These are phyloP conservation scores for mouse (Mus musculus) DNA, from an alignment of 2,113 vertebrate genomes.

Conservation along the genomic window DNA sequence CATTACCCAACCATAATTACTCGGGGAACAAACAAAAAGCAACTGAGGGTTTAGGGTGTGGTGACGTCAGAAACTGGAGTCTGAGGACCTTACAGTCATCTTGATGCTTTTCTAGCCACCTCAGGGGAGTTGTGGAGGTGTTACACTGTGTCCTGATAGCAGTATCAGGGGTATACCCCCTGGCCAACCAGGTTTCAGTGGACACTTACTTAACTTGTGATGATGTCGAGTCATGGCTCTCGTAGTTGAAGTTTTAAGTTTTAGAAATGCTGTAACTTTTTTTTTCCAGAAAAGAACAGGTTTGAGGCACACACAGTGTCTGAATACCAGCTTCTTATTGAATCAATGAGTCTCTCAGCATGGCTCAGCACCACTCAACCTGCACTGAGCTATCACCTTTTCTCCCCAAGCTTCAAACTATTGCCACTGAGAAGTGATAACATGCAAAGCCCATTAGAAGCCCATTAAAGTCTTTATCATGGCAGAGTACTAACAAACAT, in stretches of 20 bases:
- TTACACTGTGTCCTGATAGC: not conserved
- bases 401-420: not conserved
- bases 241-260: not conserved
- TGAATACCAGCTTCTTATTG: not conserved
- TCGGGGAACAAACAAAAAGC: not conserved
- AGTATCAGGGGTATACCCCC: not conserved
- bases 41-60: not conserved
- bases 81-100: not conserved
- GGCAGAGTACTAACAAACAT: not conserved
- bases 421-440: not conserved
- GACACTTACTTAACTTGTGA: not conserved
- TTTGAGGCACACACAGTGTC: not conserved
- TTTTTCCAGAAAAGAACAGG: slow-evolving; percentile 22
- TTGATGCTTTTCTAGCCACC: not conserved
- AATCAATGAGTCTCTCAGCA: not conserved
- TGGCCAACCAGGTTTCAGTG: slow-evolving; percentile 1
- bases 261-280: not conserved
- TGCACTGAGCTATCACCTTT: not conserved
- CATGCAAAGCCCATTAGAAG: not conserved
- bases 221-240: not conserved
- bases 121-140: not conserved
- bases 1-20: not conserved
- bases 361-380: not conserved
- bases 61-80: not conserved
- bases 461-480: not conserved